phyloP scores from a whole-genome alignment of 2,113 vertebrate species.

The Electrona antarctica region DNA sequence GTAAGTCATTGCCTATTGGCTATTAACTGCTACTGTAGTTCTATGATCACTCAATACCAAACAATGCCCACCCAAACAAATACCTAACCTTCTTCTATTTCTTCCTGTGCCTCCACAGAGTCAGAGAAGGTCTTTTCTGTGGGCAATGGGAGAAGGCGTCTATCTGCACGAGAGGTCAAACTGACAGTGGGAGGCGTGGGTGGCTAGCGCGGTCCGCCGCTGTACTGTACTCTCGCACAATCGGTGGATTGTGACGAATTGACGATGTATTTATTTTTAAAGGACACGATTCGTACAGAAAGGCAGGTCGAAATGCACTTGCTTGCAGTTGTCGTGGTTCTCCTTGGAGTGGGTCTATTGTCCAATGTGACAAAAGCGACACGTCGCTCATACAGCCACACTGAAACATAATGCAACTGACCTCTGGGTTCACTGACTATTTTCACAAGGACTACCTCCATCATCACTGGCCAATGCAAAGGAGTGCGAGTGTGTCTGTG shows the following conservation, averaged over 20 bases:
- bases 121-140: slow-evolving; percentile 49
- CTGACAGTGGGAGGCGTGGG: too few species aligned
- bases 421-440: slow-evolving; percentile 43
- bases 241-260: slow-evolving; percentile 14
- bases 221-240: background rate
- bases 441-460: slow-evolving; percentile 39
- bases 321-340: slow-evolving; percentile 25
- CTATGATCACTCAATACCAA: too few species aligned
- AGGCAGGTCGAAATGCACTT: slow-evolving; percentile 34
- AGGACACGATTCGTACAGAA: slow-evolving; percentile 9
- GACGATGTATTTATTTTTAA: too few species aligned
- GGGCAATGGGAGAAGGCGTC: slow-evolving; percentile 29
- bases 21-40: too few species aligned
- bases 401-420: slow-evolving; percentile 53
- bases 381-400: slow-evolving; percentile 22
- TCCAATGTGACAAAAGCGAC: slow-evolving; percentile 47
- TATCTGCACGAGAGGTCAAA: slow-evolving; percentile 38
- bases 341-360: slow-evolving; percentile 54
- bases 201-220: too few species aligned
- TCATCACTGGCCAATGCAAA: background rate
- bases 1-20: too few species aligned
- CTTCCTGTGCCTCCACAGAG: slow-evolving; percentile 63
- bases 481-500: slow-evolving; percentile 1
- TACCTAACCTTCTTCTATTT: slow-evolving; percentile 33
- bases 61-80: too few species aligned